Evolutionary conservation across 2,888 invertebrate species (phyloP).

Genomic region (Fabriciana adippe): DNA sequence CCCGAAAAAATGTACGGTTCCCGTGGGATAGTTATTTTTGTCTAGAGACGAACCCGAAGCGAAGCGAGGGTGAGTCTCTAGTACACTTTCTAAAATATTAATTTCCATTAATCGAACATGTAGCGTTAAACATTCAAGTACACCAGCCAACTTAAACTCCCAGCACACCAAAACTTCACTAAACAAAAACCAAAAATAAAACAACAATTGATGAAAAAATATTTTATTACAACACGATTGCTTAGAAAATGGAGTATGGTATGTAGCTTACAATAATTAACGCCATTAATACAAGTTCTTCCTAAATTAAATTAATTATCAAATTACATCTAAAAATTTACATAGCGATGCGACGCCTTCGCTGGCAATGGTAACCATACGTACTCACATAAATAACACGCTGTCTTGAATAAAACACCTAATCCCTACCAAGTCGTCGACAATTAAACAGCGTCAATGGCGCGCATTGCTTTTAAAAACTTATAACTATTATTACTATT

Average conservation of each 20-base stretch:
- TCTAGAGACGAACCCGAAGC: no score
- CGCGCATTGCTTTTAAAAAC: slow-evolving; percentile 30
- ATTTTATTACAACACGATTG: slow-evolving; percentile 61
- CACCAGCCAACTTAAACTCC: no score
- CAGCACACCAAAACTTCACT: no score
- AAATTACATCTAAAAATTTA: slow-evolving; percentile 39
- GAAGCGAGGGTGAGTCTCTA: no score
- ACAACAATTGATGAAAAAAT: slow-evolving; percentile 52
- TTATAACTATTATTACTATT: slow-evolving; percentile 25
- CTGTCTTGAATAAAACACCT: slow-evolving; percentile 1
- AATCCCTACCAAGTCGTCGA: slow-evolving; percentile 3
- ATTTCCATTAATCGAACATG: no score
- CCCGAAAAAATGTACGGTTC: no score
- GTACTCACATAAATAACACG: slow-evolving; percentile 26
- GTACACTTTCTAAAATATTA: no score
- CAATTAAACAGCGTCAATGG: slow-evolving; percentile 18
- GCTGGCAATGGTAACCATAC: slow-evolving; percentile 22
- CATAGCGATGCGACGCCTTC: slow-evolving; percentile 46
- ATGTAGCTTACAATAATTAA: slow-evolving; percentile 47
- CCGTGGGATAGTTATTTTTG: no score
- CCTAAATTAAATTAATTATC: slow-evolving; percentile 50
- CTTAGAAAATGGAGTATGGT: slow-evolving; percentile 59
- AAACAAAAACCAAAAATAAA: slow-evolving; percentile 1
- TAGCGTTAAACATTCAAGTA: no score
- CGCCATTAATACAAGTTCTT: slow-evolving; percentile 43